These are phyloP conservation scores for Oopsacas minuta DNA, from an alignment of 37 sponge, comb jelly and placozoan species.

Conservation along the genomic window DNA sequence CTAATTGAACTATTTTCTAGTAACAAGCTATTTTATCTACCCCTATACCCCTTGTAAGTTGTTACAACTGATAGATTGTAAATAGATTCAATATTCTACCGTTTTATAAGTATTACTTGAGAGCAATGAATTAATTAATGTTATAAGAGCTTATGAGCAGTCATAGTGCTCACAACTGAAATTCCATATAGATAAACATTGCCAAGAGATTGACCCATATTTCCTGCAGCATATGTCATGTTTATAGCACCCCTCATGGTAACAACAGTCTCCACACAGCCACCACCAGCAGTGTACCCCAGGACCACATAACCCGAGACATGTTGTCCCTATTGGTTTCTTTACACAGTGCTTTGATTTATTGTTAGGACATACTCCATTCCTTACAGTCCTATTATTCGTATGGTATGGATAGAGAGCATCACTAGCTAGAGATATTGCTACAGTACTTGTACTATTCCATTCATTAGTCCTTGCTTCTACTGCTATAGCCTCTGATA, in stretches of 20 bases:
- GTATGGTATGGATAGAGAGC: background rate
- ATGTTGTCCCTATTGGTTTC: background rate
- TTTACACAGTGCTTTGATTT: background rate
- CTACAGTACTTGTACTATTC: background rate
- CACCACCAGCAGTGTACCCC: background rate
- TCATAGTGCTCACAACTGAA: background rate
- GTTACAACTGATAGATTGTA: too few relatives aligned
- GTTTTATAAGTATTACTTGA: too few relatives aligned
- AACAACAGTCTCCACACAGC: conserved; percentile 18
- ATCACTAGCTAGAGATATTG: background rate
- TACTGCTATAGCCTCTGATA: background rate
- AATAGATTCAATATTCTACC: background rate
- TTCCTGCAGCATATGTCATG: conserved; percentile 10
- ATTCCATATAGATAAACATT: background rate
- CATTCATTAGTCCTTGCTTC: background rate
- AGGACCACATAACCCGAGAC: background rate
- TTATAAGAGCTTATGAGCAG: too few relatives aligned
- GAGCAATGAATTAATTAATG: too few relatives aligned
- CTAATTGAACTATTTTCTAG: background rate
- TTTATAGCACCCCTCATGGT: conserved; percentile 13
- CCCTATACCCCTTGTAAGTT: background rate
- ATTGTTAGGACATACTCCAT: background rate
- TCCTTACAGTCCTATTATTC: background rate
- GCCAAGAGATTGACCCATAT: background rate
- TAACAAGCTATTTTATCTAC: background rate